A percentile compares a stretch with the other conserved stretches of the same genome.
Evolutionary conservation across 1,140 invertebrate genomes (phyloP).

Genomic region (Leguminivora glycinivorella): DNA sequence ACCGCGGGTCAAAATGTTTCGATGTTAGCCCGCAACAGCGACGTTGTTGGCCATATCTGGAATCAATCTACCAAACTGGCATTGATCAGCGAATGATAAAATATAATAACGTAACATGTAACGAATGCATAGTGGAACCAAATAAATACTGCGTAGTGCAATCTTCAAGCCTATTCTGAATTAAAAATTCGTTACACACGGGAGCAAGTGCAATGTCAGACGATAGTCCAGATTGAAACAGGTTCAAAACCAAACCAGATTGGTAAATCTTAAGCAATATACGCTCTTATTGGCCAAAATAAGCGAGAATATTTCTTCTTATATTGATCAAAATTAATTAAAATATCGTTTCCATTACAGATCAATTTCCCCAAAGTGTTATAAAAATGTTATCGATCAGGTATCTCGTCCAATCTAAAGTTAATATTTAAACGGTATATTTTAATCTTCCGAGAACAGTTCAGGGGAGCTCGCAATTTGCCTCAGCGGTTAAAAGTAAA

Average conservation of each 20-base stretch:
- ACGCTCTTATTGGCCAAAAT: neutral
- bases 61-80: neutral
- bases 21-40: neutral
- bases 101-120: neutral
- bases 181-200: too few relatives aligned
- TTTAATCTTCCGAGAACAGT: constrained; percentile 38
- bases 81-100: neutral
- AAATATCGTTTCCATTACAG: constrained; percentile 15
- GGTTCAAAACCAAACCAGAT: neutral
- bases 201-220: too few relatives aligned
- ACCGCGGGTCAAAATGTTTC: constrained; percentile 43
- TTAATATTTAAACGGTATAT: constrained; percentile 36
- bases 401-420: constrained; percentile 33
- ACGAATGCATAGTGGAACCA: neutral
- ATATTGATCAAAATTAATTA: neutral
- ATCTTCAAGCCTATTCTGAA: too few relatives aligned
- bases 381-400: constrained; percentile 34
- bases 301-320: neutral
- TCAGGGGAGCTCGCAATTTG: constrained; percentile 36
- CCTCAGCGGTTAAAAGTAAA: constrained; percentile 34
- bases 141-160: neutral
- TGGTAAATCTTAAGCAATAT: neutral
- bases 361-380: constrained; percentile 10
- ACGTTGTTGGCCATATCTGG: neutral
- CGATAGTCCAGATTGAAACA: too few relatives aligned